phyloP scores from a whole-genome alignment of 2,888 invertebrate species.

The Psococerastis gibbosa region DNA sequence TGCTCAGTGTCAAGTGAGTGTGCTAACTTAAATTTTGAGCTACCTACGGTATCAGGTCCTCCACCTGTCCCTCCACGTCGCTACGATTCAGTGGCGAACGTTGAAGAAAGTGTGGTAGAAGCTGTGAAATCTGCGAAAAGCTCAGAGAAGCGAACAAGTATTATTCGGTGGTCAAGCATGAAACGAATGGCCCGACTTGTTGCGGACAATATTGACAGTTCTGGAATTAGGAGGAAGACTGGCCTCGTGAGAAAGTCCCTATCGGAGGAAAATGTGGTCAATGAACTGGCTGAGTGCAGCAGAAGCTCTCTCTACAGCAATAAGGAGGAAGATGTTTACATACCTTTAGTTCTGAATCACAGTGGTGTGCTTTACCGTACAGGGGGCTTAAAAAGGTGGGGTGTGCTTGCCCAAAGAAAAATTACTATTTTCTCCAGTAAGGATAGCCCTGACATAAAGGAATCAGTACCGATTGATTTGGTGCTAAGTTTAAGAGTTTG shows the following conservation, averaged over 20 bases:
- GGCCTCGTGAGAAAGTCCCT: slow-evolving; percentile 20
- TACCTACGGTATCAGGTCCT: slow-evolving; percentile 3
- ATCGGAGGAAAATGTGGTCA: slow-evolving; percentile 17
- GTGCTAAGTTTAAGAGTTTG: slow-evolving; percentile 44
- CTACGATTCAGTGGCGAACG: slow-evolving; percentile 16
- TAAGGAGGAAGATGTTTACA: slow-evolving; percentile 30
- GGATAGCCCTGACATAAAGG: slow-evolving; percentile 45
- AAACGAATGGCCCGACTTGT: slow-evolving; percentile 19
- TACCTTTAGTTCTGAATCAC: slow-evolving; percentile 33
- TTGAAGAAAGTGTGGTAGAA: neutral
- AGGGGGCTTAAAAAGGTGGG: slow-evolving; percentile 41
- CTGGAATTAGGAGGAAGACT: slow-evolving; percentile 20
- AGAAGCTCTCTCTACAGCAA: slow-evolving; percentile 18
- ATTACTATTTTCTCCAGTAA: slow-evolving; percentile 56
- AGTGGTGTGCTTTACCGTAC: slow-evolving; percentile 36
- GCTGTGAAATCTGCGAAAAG: neutral
- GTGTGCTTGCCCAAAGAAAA: slow-evolving; percentile 49
- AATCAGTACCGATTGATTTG: slow-evolving; percentile 45
- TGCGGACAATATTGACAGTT: slow-evolving; percentile 13
- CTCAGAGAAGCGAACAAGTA: slow-evolving; percentile 10
- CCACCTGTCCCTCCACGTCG: slow-evolving; percentile 18
- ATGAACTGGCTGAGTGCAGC: slow-evolving; percentile 11
- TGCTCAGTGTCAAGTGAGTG: slow-evolving; percentile 8
- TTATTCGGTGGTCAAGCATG: slow-evolving; percentile 19
- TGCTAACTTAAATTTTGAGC: neutral